Evolutionary conservation across 2,797 vertebrate species (phyloP).

Genomic region (Leucoraja ocellata): DNA sequence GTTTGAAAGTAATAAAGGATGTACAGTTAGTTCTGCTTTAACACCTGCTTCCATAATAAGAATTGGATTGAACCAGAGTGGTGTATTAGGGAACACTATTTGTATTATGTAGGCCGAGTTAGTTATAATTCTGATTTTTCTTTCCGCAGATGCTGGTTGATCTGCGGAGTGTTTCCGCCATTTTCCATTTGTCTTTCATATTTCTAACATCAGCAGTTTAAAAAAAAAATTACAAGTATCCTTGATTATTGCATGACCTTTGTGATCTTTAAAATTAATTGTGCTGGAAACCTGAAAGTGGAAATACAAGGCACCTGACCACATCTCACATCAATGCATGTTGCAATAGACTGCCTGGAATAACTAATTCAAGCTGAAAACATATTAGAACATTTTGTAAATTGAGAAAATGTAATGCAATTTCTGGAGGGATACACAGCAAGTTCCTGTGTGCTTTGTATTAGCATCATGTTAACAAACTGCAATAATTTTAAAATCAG

Average conservation of each 20-base stretch:
- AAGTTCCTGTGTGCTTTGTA: not conserved
- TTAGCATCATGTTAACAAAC: not conserved
- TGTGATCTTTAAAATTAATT: not conserved
- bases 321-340: not conserved
- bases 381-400: not conserved
- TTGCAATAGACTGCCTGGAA: not conserved
- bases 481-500: not conserved
- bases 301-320: not conserved
- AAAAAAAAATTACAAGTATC: too few species aligned
- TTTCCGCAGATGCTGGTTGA: too few species aligned
- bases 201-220: too few species aligned
- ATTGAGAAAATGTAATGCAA: not conserved
- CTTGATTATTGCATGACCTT: too few species aligned
- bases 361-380: not conserved
- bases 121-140: too few species aligned
- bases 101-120: too few species aligned
- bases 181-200: too few species aligned
- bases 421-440: not conserved
- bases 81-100: too few species aligned
- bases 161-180: too few species aligned
- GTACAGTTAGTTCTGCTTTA: not conserved
- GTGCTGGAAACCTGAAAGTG: not conserved
- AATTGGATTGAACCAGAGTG: too few species aligned
- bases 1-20: not conserved
- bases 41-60: too few species aligned